Evolutionary conservation across 2,888 invertebrate genomes (phyloP).

Genomic region (Notodonta ziczac): DNA sequence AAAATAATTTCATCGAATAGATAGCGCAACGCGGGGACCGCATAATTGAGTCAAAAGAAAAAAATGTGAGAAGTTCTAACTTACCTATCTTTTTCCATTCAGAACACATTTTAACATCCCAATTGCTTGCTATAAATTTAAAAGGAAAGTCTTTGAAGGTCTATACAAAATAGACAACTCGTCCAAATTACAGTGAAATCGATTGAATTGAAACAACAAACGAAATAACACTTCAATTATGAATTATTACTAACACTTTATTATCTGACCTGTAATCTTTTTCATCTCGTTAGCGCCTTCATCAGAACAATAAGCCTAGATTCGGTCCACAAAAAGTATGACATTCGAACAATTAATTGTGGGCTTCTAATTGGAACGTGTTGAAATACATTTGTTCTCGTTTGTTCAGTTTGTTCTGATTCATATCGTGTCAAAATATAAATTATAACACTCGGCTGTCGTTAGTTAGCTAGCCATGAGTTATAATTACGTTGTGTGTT

Average conservation of each 20-base stretch:
- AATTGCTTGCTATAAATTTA: background rate
- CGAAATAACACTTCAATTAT: background rate
- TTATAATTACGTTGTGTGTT: conserved; percentile 52
- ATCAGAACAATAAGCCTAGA: conserved; percentile 14
- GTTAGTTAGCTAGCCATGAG: conserved; percentile 41
- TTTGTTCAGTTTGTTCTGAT: conserved; percentile 36
- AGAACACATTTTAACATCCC: background rate
- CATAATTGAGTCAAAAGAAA: background rate
- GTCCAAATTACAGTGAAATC: background rate
- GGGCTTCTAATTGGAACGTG: conserved; percentile 36
- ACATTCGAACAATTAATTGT: conserved; percentile 25
- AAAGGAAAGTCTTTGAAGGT: background rate
- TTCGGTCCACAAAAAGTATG: conserved; percentile 15
- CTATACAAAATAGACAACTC: background rate
- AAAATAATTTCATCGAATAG: background rate
- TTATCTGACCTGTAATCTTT: background rate
- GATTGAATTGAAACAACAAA: background rate
- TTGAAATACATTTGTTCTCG: conserved; percentile 28
- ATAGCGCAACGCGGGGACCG: background rate
- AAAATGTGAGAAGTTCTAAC: background rate
- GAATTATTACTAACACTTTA: background rate
- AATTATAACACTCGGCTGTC: conserved; percentile 47
- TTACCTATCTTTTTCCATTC: background rate
- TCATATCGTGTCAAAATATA: conserved; percentile 45
- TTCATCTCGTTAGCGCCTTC: conserved; percentile 12